Base-by-base conservation (phyloP, 1,140 invertebrate species). In the Sycobia sp. region DNA sequence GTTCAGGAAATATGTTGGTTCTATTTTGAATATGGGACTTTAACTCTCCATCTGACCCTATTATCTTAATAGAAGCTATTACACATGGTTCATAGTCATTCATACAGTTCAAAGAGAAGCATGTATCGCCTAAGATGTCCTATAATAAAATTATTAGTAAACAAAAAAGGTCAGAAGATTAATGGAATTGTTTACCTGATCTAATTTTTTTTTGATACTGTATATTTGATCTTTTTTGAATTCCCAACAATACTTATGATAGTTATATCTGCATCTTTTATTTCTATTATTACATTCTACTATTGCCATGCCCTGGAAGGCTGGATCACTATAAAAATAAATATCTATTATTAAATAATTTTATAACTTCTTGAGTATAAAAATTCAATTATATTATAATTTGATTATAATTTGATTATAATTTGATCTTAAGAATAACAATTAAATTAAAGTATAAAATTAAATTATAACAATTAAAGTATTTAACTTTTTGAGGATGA, bases 231-330 rank as follows among this genome's bases (percentile, higher is more conserved):
- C 66, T 67, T 74, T 76, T 32, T 65, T 66, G 4, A 54, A 8
- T 62, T 71, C 71, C 74, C 74, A 76, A 64, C 74, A 76, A 32
- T 16, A 23, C 22, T 14, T 22, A 64, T 76, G 74, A 67, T 67
- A 76, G 18, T 59, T 67, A 8, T 73, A 61, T 20, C n/a, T 32
- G 44, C 75, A 77, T 3, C 67, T 62, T 66, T 65, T 61, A 8
- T 20, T 47, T 11, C 44, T 18, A 56, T 76, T 75, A 27, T 65
- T 69, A 47, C 76, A 78, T 1, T 56, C 71, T 51, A 76, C 39
- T 47, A 61, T 57, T 8, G 77, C 68, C 50, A 77, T 66, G n/a
- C 74, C 75, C 66, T 55, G 69, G 38, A 73, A 77, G 14, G 71
- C 68, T 56, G 76, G 74, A 61, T 75, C 73, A 1, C 73, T 73